phyloP scores from a whole-genome alignment of 23 tunicate species.

The Diplosoma virens region DNA sequence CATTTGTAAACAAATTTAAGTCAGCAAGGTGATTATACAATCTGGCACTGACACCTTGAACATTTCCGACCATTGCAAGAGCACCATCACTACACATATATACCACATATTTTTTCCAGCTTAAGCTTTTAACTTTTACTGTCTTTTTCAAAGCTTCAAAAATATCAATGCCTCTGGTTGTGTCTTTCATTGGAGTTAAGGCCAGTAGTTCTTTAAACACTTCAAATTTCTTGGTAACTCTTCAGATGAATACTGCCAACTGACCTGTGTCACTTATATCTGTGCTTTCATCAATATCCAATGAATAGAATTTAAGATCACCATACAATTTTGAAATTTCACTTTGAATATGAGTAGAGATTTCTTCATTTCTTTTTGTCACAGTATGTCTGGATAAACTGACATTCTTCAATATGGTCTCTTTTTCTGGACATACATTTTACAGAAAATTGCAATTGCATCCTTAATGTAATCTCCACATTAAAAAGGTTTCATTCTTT shows the following conservation, averaged over 20 bases:
- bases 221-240: neutral
- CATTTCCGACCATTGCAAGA: neutral
- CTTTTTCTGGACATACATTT: neutral
- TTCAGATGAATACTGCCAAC: neutral
- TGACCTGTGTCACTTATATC: constrained; percentile 5
- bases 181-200: neutral
- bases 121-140: neutral
- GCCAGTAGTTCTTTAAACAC: neutral
- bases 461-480: constrained; percentile 1
- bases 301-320: neutral
- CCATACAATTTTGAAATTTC: neutral
- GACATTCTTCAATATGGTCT: neutral
- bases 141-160: neutral
- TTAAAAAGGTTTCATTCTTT: neutral
- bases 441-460: constrained; percentile 8
- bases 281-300: no score
- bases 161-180: constrained; percentile 9
- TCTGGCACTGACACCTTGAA: constrained; percentile 14
- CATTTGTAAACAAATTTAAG: neutral
- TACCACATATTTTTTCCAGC: neutral
- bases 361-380: neutral
- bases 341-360: neutral
- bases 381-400: neutral
- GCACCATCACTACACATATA: neutral
- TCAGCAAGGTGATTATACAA: neutral